Percentiles rank a stretch among this genome's conserved stretches.
Conservation (phyloP, 2,797 vertebrate species). For the Gila robusta region DNA sequence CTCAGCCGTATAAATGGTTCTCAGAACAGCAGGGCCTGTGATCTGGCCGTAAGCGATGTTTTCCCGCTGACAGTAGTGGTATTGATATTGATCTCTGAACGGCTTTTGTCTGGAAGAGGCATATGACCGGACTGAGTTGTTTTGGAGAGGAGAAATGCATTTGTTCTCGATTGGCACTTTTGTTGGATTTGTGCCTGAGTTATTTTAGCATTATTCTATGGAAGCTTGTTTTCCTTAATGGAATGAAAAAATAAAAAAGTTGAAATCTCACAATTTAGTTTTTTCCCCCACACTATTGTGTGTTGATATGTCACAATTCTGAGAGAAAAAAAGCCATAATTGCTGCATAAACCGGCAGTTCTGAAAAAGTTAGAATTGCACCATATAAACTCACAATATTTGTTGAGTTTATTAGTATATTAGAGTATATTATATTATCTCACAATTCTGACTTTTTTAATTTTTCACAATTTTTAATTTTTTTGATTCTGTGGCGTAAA, state of each 20-base stretch:
- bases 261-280: neutral
- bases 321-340: neutral
- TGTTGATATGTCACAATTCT: neutral
- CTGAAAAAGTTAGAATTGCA: neutral
- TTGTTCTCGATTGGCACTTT: neutral
- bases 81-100: constrained; percentile 37
- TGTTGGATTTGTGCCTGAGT: neutral
- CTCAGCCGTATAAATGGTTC: neutral
- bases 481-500: neutral
- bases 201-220: neutral
- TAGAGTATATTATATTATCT: no score
- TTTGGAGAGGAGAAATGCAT: neutral
- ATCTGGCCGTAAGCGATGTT: constrained; percentile 1
- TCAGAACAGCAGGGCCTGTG: neutral
- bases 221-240: neutral
- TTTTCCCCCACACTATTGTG: neutral
- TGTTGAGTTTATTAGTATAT: no score
- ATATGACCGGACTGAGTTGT: neutral
- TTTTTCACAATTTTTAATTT: no score
- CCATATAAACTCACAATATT: neutral
- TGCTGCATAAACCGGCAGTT: neutral
- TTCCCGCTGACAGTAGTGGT: neutral
- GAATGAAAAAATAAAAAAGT: neutral
- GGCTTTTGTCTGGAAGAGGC: constrained; percentile 21
- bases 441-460: neutral